Percentiles rank a stretch among this genome's conserved stretches.
Evolutionary conservation across 2,113 vertebrate genomes (phyloP).

Genomic region (Larimichthys crocea): DNA sequence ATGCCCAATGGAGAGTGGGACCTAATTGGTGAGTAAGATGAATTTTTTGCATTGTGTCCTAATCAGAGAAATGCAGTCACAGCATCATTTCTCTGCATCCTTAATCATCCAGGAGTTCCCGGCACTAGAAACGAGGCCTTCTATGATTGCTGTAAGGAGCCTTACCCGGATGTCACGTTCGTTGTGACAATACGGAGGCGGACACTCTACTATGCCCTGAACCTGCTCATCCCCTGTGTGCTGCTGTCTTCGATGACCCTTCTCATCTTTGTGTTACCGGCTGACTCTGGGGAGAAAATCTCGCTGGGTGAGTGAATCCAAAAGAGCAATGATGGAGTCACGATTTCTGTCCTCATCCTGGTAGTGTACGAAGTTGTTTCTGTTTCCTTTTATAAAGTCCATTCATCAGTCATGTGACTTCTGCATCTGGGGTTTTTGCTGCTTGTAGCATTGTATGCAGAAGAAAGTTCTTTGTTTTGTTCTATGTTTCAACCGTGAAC

Average conservation of each 20-base stretch:
- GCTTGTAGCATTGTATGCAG: too few relatives aligned
- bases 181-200: conserved; percentile 83
- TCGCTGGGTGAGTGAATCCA: conserved; percentile 82
- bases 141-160: conserved; percentile 86
- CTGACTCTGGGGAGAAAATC: conserved; percentile 88
- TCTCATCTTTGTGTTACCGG: conserved; percentile 87
- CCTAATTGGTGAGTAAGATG: conserved; percentile 79
- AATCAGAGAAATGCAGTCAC: neutral
- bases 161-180: conserved; percentile 85
- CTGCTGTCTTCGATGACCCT: conserved; percentile 86
- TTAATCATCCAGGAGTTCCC: conserved; percentile 76
- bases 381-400: neutral
- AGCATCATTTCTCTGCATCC: neutral
- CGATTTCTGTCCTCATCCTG: too few relatives aligned
- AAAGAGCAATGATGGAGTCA: neutral
- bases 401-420: neutral
- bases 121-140: conserved; percentile 79
- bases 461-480: too few relatives aligned
- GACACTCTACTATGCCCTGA: conserved; percentile 86
- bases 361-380: neutral
- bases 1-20: conserved; percentile 88
- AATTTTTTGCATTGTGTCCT: neutral
- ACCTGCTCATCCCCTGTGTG: conserved; percentile 86
- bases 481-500: too few relatives aligned
- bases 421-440: too few relatives aligned